Evolutionary conservation across 1,140 invertebrate species (phyloP), one percentile per base, ranked within the genome.

Genomic region (Listronotus bonariensis): DNA sequence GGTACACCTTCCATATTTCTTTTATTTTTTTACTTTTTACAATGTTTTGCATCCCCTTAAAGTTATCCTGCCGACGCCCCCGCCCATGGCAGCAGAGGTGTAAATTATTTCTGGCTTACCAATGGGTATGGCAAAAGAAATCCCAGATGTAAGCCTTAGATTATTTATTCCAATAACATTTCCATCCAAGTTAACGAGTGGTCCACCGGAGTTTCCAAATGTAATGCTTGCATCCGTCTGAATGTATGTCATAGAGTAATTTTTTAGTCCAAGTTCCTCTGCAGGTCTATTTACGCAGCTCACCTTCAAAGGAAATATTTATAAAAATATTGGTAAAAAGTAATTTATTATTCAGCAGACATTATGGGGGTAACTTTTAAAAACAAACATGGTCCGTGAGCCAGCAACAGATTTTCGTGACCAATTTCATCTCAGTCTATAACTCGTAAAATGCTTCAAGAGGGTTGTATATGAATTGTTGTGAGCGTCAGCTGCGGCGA

Each of bases 221-320:
- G 92, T 97, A 64, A 98, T 96, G 0, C 92, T 87, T 36, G 95
- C 95, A 82, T 98, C 95, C 0, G 95, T 97, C 81, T 98, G 96
- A 68, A 97, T 95, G 77, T 97, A 97, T 36, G 89, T 87, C 82
- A 96, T 94, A 71, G 93, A 87, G 78, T 87, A 89, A 78, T 89
- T 87, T 65, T 81, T 81, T 14, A 96, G 78, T 2, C 93, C 93
- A 9, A 98, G 80, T 76, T 97, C 93, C 70, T 87, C 82, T 49
- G 91, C 92, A 1, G 82, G 85, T 58, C 95, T 82, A 58, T 89
- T 85, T 0, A 89, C 87, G 51, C 90, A 91, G 70, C 92, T 86
- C 88, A 18, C 93, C 93, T 41, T n/a, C n/a, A n/a, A n/a, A n/a
- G n/a, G 86, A 0, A 93, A 95, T n/a, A 94, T 90, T 0, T 91